Conservation (phyloP, 2,888 invertebrate genomes). For the Bugula neritina region DNA sequence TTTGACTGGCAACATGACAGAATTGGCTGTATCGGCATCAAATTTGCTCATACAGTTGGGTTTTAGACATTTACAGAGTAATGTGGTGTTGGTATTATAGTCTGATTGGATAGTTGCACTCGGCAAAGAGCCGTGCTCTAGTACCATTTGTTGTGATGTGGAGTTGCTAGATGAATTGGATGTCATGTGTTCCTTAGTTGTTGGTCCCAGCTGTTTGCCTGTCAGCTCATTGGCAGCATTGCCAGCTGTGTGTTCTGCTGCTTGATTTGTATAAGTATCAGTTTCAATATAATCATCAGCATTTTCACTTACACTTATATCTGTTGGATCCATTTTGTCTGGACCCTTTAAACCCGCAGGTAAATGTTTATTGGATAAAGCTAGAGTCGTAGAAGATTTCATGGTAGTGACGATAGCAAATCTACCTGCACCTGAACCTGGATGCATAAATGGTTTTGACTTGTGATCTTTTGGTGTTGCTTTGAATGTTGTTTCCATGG, state of each 20-base stretch:
- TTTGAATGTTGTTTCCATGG: background rate
- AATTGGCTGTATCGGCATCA: background rate
- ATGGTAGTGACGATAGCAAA: background rate
- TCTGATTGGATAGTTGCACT: background rate
- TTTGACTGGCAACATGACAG: slow-evolving; percentile 15
- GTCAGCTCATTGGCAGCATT: background rate
- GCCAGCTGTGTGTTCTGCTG: background rate
- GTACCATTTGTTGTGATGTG: too few species aligned
- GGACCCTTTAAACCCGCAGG: background rate
- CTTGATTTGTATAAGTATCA: background rate
- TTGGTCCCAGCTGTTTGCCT: background rate
- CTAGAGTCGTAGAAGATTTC: background rate
- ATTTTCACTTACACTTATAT: background rate
- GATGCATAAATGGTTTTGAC: background rate
- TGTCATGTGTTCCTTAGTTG: background rate
- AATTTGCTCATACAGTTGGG: background rate
- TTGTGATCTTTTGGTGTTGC: background rate
- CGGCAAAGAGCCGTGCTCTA: too few species aligned
- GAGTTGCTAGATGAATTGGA: background rate
- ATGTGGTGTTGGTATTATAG: background rate
- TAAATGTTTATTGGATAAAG: too few species aligned
- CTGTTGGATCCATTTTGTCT: background rate
- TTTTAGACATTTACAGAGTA: background rate
- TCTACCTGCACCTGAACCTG: background rate
- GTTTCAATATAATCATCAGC: background rate